Evolutionary conservation across 2,113 vertebrate species (phyloP).

Genomic region (Mionectes macconnelli): DNA sequence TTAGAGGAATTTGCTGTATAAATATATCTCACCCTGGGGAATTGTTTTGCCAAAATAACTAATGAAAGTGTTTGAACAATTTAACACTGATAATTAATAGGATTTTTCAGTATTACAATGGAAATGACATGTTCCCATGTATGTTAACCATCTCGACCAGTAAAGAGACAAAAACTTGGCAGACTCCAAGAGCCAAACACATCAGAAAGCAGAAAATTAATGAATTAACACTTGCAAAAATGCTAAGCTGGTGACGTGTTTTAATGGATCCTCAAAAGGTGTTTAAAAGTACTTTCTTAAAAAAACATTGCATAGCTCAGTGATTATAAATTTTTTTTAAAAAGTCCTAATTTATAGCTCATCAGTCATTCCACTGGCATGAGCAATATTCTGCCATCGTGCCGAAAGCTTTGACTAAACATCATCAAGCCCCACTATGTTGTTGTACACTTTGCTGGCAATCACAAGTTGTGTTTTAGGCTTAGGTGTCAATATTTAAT

Average conservation of each 20-base stretch:
- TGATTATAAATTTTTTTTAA: neutral
- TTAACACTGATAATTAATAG: slow-evolving; percentile 65
- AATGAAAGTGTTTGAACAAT: slow-evolving; percentile 57
- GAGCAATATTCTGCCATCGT: neutral
- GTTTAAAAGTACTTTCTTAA: neutral
- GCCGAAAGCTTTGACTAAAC: neutral
- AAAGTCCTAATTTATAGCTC: slow-evolving; percentile 1
- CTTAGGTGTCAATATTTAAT: slow-evolving; percentile 68
- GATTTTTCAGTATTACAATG: slow-evolving; percentile 45
- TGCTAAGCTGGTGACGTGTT: neutral
- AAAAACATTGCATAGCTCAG: neutral
- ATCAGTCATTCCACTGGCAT: neutral
- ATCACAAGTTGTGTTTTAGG: slow-evolving; percentile 28
- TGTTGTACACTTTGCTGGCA: slow-evolving; percentile 3
- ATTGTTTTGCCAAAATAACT: slow-evolving; percentile 55
- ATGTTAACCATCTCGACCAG: neutral
- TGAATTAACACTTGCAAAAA: neutral
- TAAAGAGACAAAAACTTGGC: slow-evolving; percentile 6
- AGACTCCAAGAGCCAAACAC: neutral
- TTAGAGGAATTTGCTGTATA: slow-evolving; percentile 56
- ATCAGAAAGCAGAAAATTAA: slow-evolving; percentile 25
- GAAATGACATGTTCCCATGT: neutral
- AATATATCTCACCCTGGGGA: slow-evolving; percentile 44
- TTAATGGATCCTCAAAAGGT: neutral
- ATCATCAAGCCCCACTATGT: neutral